Evolutionary conservation across 1,140 invertebrate species (phyloP).

Genomic region (Drosophila bifasciata): DNA sequence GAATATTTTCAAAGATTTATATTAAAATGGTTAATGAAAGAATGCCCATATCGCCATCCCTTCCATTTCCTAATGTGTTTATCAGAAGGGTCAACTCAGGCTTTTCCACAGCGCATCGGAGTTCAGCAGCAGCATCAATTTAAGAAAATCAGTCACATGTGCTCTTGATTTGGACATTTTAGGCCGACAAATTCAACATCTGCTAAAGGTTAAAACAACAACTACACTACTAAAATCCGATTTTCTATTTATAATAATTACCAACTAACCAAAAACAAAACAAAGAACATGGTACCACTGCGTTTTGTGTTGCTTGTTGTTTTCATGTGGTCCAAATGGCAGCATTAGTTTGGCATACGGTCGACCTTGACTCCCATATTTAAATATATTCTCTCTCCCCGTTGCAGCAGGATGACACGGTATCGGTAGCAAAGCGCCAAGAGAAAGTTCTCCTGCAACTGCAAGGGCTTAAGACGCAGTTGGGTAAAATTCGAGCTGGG

Average conservation of each 20-base stretch:
- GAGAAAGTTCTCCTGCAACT: slow-evolving; percentile 73
- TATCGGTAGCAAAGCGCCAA: slow-evolving; percentile 61
- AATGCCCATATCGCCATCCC: slow-evolving; percentile 27
- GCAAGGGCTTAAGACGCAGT: slow-evolving; percentile 72
- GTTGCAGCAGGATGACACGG: slow-evolving; percentile 53
- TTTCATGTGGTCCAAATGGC: slow-evolving; percentile 27
- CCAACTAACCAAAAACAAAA: slow-evolving; percentile 41
- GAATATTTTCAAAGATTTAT: background rate
- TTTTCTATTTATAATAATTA: slow-evolving; percentile 61
- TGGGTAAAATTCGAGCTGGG: slow-evolving; percentile 63
- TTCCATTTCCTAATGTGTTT: slow-evolving; percentile 44
- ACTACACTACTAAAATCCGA: slow-evolving; percentile 43
- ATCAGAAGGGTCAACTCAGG: slow-evolving; percentile 27
- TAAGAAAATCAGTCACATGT: slow-evolving; percentile 60
- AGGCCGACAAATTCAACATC: slow-evolving; percentile 76
- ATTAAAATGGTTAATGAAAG: slow-evolving; percentile 19
- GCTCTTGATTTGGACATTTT: slow-evolving; percentile 82
- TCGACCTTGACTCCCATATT: slow-evolving; percentile 7
- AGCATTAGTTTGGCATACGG: slow-evolving; percentile 7
- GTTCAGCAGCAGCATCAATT: slow-evolving; percentile 42
- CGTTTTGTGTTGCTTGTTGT: slow-evolving; percentile 49
- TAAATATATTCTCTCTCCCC: slow-evolving; percentile 13
- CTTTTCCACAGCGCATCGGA: slow-evolving; percentile 35
- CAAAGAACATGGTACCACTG: slow-evolving; percentile 44
- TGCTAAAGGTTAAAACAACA: slow-evolving; percentile 79